phyloP scores from a whole-genome alignment of 2,113 vertebrate genomes.

The Agelaius tricolor region DNA sequence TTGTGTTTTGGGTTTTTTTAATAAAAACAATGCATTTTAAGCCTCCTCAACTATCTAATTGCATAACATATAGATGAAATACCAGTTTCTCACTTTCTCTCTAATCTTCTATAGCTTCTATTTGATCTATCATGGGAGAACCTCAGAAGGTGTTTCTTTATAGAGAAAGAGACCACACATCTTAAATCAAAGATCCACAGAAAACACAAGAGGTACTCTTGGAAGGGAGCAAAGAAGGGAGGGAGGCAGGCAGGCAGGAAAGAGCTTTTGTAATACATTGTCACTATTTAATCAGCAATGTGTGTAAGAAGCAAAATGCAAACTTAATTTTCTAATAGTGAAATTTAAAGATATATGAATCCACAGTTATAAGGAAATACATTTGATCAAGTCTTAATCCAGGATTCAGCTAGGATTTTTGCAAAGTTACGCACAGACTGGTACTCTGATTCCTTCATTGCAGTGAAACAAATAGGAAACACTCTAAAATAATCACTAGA shows the following conservation, averaged over 20 bases:
- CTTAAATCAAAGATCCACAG: neutral
- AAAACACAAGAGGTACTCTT: neutral
- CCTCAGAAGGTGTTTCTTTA: neutral
- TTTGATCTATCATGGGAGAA: neutral
- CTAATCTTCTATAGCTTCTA: neutral
- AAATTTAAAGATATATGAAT: neutral
- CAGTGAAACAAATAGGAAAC: neutral
- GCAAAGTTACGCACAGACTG: neutral
- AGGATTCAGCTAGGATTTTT: neutral
- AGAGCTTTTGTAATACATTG: neutral
- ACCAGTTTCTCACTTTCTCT: neutral
- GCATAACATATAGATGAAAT: neutral
- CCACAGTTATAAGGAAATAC: neutral
- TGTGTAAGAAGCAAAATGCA: neutral
- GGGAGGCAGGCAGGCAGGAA: neutral
- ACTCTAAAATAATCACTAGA: neutral
- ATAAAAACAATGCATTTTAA: neutral
- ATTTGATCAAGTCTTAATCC: neutral
- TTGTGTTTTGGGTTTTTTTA: accelerated
- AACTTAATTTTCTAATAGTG: neutral
- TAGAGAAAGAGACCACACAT: neutral
- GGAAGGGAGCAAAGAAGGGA: neutral
- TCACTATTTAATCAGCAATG: neutral
- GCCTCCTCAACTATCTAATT: neutral
- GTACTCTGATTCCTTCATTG: neutral